A percentile compares a stretch with the other conserved stretches of the same genome.
Evolutionary conservation across 2,113 vertebrate genomes (phyloP).

Genomic region (Lamprotornis superbus): DNA sequence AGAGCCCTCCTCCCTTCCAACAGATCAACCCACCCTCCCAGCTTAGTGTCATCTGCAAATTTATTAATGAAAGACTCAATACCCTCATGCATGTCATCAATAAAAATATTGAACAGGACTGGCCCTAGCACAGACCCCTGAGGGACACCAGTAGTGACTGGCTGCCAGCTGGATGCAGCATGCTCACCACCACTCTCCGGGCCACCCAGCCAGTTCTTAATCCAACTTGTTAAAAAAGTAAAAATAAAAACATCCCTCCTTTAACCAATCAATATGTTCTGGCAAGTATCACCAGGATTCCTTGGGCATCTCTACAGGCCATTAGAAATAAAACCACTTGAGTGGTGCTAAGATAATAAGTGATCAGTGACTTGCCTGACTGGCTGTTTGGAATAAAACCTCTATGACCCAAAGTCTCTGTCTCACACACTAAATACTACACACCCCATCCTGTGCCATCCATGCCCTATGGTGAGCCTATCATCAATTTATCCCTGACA

Average conservation of each 20-base stretch:
- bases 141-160: not conserved
- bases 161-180: not conserved
- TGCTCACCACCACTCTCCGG: not conserved
- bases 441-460: not conserved
- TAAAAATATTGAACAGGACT: not conserved
- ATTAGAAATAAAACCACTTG: not conserved
- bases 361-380: not conserved
- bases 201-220: not conserved
- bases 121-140: not conserved
- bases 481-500: not conserved
- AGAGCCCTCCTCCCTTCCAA: not conserved
- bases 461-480: not conserved
- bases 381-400: not conserved
- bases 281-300: not conserved
- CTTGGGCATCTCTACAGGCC: not conserved
- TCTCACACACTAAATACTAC: accelerated
- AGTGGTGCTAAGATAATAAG: not conserved
- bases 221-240: not conserved
- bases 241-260: not conserved
- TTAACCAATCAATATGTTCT: not conserved
- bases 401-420: accelerated
- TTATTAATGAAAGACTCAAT: no score
- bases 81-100: not conserved
- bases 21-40: accelerated
- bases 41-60: not conserved